These are phyloP conservation scores for Zygogramma bicolorata DNA, from an alignment of 2,888 invertebrate genomes.

Conservation along the genomic window DNA sequence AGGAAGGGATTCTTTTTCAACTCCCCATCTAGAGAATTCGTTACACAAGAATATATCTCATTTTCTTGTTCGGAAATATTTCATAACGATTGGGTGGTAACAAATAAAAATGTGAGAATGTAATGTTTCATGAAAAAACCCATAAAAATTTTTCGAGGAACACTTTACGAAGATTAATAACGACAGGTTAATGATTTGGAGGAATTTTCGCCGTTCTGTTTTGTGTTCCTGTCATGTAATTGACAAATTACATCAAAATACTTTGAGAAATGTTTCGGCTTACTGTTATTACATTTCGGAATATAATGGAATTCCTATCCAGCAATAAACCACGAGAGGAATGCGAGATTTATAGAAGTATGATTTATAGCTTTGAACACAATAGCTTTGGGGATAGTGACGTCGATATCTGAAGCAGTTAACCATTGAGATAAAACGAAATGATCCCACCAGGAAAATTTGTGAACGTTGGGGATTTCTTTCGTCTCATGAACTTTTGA, in stretches of 20 bases:
- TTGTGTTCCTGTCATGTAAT: constrained; percentile 34
- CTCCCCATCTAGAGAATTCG: not conserved
- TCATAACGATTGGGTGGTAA: not conserved
- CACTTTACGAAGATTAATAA: constrained; percentile 4
- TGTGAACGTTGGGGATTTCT: constrained; percentile 30
- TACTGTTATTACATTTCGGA: constrained; percentile 56
- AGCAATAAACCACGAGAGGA: constrained; percentile 39
- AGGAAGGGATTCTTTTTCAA: no score
- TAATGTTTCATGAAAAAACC: not conserved
- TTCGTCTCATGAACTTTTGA: constrained; percentile 34
- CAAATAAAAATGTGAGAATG: not conserved
- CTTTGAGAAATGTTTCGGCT: constrained; percentile 50
- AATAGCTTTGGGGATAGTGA: constrained; percentile 46
- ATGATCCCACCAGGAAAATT: constrained; percentile 35
- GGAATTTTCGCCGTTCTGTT: constrained; percentile 23
- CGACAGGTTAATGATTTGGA: constrained; percentile 22
- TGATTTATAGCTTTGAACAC: constrained; percentile 57
- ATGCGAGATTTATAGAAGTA: constrained; percentile 59
- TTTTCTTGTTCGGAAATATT: not conserved
- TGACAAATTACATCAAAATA: constrained; percentile 54
- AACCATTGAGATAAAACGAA: constrained; percentile 38
- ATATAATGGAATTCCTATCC: constrained; percentile 30
- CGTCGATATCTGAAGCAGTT: constrained; percentile 36
- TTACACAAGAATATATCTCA: not conserved
- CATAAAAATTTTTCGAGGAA: not conserved